Conservation (phyloP, 92 coral and sea anemone species). For the Nematostella vectensis region DNA sequence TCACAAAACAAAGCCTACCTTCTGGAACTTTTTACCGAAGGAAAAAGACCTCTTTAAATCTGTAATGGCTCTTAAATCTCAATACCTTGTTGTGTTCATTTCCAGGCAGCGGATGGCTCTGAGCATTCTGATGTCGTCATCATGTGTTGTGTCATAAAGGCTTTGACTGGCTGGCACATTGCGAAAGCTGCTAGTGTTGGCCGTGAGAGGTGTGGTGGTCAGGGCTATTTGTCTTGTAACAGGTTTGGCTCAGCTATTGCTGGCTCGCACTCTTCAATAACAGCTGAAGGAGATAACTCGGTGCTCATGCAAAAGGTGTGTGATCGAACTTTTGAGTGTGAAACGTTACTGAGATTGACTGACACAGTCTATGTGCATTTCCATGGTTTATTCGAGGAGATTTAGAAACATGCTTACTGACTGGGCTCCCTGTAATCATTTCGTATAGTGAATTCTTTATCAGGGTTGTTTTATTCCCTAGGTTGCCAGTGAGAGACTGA, state of each 20-base stretch:
- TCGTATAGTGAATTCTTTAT: too few species aligned
- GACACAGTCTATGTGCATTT: background rate
- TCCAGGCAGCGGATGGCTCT: conserved; percentile 60
- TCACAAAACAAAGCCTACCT: too few species aligned
- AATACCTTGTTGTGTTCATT: too few species aligned
- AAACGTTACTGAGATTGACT: background rate
- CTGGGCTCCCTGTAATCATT: too few species aligned
- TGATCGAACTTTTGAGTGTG: background rate
- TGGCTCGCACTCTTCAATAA: conserved; percentile 79
- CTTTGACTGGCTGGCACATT: conserved; percentile 73
- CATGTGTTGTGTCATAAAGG: conserved; percentile 81
- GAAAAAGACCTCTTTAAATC: too few species aligned
- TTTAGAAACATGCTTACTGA: too few species aligned
- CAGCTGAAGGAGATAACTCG: conserved; percentile 88
- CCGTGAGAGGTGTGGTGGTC: conserved; percentile 86
- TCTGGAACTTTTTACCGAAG: too few species aligned
- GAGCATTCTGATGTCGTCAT: conserved; percentile 73
- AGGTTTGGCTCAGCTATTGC: conserved; percentile 65
- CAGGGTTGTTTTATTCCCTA: background rate
- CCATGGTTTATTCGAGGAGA: too few species aligned
- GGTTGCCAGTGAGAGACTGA: conserved; percentile 63
- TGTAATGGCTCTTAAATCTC: too few species aligned
- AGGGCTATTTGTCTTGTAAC: conserved; percentile 74
- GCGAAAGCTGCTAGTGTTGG: conserved; percentile 58
- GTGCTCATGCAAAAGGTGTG: conserved; percentile 72